Evolutionary conservation across 2,797 vertebrate genomes (phyloP).

Genomic region (Crocodylus rhombifer): DNA sequence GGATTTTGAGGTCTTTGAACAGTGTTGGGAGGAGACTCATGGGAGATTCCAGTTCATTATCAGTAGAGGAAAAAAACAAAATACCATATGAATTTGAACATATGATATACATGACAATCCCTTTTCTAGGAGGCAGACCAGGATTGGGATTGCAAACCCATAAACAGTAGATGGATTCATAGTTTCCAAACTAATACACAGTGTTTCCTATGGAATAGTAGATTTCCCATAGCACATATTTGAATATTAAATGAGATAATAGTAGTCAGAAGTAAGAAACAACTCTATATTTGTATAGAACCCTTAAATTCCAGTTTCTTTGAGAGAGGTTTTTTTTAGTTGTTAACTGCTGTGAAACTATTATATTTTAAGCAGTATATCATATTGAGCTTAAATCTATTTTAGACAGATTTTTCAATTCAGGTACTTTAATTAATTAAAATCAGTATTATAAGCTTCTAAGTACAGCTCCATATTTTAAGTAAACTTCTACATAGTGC

Average conservation of each 20-base stretch:
- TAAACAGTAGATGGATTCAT: background rate
- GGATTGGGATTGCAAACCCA: background rate
- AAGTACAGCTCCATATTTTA: background rate
- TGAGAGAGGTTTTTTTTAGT: background rate
- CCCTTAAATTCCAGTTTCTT: background rate
- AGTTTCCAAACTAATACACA: background rate
- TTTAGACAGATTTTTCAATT: background rate
- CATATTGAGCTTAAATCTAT: background rate
- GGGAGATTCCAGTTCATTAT: background rate
- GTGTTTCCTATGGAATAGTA: background rate
- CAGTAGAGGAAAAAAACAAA: background rate
- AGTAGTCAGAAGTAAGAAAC: background rate
- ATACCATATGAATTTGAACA: background rate
- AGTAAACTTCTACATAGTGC: background rate
- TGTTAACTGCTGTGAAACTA: background rate
- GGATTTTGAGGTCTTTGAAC: background rate
- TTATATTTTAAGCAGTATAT: background rate
- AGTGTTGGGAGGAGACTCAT: background rate
- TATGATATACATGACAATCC: background rate
- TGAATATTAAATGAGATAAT: background rate
- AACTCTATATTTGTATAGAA: background rate
- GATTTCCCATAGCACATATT: background rate
- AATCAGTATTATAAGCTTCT: no score
- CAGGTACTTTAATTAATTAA: no score
- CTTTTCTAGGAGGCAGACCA: background rate